Percentiles rank a stretch among this genome's conserved stretches.
phyloP scores from a whole-genome alignment of 2,797 vertebrate genomes.

The Heteromormyrus szaboi region DNA sequence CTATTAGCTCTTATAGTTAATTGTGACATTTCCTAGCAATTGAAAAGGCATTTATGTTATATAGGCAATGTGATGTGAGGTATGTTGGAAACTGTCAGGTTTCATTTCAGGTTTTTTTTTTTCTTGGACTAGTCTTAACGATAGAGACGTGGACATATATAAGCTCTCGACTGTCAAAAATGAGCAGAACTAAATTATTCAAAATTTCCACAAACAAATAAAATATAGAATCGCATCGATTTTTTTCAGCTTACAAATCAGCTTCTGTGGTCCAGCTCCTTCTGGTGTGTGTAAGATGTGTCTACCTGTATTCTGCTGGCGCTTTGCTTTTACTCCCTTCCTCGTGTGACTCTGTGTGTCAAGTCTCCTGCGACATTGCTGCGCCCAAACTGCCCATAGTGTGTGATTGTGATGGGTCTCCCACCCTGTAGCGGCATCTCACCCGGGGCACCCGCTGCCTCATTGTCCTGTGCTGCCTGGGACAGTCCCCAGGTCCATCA shows the following conservation, averaged over 20 bases:
- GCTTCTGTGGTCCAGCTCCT: neutral
- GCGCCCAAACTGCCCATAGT: neutral
- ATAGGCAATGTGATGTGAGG: neutral
- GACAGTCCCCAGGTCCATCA: neutral
- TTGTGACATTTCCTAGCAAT: neutral
- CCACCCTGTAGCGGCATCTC: neutral
- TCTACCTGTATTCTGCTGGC: neutral
- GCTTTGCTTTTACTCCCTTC: neutral
- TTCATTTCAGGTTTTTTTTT: neutral
- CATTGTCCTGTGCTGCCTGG: neutral
- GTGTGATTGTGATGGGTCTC: neutral
- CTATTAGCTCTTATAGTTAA: neutral
- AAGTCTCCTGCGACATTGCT: neutral
- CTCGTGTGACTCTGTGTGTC: neutral
- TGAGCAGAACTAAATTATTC: neutral
- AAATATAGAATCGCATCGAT: neutral
- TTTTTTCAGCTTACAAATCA: neutral
- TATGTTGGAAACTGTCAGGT: neutral
- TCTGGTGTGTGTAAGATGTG: neutral
- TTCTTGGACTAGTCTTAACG: neutral
- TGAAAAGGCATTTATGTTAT: neutral
- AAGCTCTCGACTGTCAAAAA: neutral
- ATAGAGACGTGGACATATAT: neutral
- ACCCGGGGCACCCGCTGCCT: neutral
- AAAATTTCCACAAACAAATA: neutral